Base-by-base conservation (phyloP, 2,888 invertebrate genomes). In the Toxonevra muliebris region DNA sequence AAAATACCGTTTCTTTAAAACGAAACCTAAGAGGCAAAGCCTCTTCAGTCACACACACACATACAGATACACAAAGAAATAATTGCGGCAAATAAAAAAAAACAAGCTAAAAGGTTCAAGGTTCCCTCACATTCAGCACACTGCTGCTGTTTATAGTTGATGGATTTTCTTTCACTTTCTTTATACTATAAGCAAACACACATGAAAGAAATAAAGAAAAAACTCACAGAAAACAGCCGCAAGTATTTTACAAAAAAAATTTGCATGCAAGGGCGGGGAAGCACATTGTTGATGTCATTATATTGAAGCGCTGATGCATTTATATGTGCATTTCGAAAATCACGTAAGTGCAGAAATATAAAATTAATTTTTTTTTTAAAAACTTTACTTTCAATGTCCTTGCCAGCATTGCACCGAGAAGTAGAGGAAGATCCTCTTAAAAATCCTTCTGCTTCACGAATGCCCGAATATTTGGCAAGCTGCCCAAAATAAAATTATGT, bases 71-170 rank as follows among this genome's bases (percentile, higher is more conserved):
- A 61, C 42, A 42, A 52, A 41, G 55, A 48, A 40, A 52, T 61
- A 60, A 58, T 59, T 40, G 17, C 64, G 53, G 61, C 55, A 48
- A 68, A 65, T 20, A 15, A 30, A 30, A 30, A 7, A 30, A 30
- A 30, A 42, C 13, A 59, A 60, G 61, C 20, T 19, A 72, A 76
- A 77, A 76, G 75, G 78, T 80, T 81, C 80, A 81, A 82, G 80
- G 80, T 76, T 70, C 54, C 54, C 19, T 13, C 54, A 19, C 50
- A 65, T 58, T 64, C 50, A 13, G 58, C 58, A 5, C 15, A 48
- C 48, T 48, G 48, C 48, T 15, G 48, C 48, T 48, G 8, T 48
- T 15, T 12, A 48, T 48, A 48, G 13, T 48, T 48, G 13, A 13
- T 48, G 13, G 48, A 15, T 15, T n/a, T n/a, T 48, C 15, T 15